A percentile compares a stretch with the other conserved stretches of the same genome.
Evolutionary conservation across 2,113 vertebrate species (phyloP).

Genomic region (Ceyx cyanopectus): DNA sequence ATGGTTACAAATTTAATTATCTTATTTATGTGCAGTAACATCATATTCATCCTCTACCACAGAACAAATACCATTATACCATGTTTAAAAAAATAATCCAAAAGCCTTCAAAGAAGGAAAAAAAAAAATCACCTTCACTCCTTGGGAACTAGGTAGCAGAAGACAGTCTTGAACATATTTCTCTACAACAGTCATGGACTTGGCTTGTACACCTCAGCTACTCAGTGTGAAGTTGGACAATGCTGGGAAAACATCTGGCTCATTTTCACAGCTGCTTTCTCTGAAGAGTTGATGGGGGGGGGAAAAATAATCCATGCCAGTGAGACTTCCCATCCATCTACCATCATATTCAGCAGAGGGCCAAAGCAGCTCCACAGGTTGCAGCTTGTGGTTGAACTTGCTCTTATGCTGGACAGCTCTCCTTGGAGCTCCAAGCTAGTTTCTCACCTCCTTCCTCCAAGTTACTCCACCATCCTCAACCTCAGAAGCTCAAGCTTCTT

Average conservation of each 20-base stretch:
- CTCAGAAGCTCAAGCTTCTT: not conserved
- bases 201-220: conserved; percentile 48
- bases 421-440: not conserved
- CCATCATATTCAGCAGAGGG: not conserved
- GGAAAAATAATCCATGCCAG: not conserved
- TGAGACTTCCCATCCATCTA: not conserved
- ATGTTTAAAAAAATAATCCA: not conserved
- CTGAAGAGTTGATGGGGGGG: not conserved
- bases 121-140: not conserved
- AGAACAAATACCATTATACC: not conserved
- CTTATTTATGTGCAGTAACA: not conserved
- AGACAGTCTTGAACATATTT: conserved; percentile 44
- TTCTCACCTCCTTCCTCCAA: not conserved
- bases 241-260: conserved; percentile 18
- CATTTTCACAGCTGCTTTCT: conserved; percentile 29
- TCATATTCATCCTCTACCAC: not conserved
- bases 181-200: conserved; percentile 47
- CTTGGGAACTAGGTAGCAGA: conserved; percentile 42
- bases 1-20: not conserved
- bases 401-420: not conserved
- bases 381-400: not conserved
- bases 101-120: not conserved
- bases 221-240: conserved; percentile 51
- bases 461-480: not conserved
- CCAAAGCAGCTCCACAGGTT: not conserved